Conservation (phyloP, 2,113 vertebrate genomes). For the Leptobrachium leishanense region DNA sequence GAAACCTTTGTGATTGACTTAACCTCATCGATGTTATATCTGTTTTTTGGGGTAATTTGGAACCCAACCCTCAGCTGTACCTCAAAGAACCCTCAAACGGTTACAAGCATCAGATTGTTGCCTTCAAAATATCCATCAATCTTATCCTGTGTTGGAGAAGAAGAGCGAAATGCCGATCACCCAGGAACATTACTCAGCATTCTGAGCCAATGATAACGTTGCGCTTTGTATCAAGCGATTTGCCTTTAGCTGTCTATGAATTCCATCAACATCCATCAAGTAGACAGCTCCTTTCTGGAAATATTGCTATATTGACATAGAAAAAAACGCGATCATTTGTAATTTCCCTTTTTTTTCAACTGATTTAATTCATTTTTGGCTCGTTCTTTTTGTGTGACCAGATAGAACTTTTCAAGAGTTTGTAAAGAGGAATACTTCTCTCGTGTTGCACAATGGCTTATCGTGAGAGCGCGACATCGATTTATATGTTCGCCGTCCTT, state of each 20-base stretch:
- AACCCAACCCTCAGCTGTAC: no score
- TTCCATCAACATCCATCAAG: conserved; percentile 41
- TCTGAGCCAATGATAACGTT: conserved; percentile 24
- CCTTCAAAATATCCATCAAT: conserved; percentile 16
- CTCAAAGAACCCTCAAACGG: not conserved
- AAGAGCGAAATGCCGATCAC: conserved; percentile 3
- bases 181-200: conserved; percentile 24
- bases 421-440: not conserved
- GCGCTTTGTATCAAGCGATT: conserved; percentile 26
- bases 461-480: no score
- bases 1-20: not conserved
- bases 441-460: no score
- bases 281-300: conserved; percentile 16
- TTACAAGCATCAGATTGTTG: not conserved
- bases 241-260: conserved; percentile 26
- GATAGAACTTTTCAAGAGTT: no score
- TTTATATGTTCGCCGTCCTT: no score
- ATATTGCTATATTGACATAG: conserved; percentile 30
- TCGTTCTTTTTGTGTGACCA: not conserved
- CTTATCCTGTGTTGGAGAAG: not conserved
- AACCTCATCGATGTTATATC: not conserved
- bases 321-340: not conserved
- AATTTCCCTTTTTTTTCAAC: not conserved
- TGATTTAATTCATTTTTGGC: not conserved
- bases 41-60: no score